Percentiles rank a stretch among this genome's conserved stretches.
phyloP scores from a whole-genome alignment of 1,140 invertebrate species.

The Bacillus rossius region DNA sequence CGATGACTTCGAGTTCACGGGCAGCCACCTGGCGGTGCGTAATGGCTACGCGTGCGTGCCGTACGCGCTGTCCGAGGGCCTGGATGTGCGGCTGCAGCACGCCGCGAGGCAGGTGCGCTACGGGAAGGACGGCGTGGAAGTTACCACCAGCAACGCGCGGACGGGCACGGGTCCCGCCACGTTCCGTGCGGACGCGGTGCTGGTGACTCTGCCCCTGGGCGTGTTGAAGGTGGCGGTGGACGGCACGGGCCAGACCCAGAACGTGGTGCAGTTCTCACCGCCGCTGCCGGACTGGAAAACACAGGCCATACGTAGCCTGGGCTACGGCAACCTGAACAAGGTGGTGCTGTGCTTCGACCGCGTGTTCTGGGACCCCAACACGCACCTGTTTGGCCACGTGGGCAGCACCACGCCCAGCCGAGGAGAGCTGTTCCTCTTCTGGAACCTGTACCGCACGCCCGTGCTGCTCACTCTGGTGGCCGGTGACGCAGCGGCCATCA shows the following conservation, averaged over 20 bases:
- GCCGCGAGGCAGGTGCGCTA: conserved; percentile 84
- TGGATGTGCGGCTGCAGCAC: conserved; percentile 91
- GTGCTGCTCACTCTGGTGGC: conserved; percentile 92
- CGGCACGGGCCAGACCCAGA: conserved; percentile 59
- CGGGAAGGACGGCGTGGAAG: conserved; percentile 68
- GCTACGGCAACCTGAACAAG: conserved; percentile 98
- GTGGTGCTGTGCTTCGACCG: conserved; percentile 95
- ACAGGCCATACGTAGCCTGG: conserved; percentile 86
- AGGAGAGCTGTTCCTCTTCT: conserved; percentile 95
- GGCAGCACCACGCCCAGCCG: conserved; percentile 92
- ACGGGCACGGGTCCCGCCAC: conserved; percentile 58
- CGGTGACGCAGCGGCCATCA: conserved; percentile 92
- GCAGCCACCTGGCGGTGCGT: conserved; percentile 80
- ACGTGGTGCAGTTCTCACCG: conserved; percentile 87
- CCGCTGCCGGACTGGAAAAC: conserved; percentile 95
- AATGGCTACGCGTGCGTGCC: conserved; percentile 97
- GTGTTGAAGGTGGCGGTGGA: conserved; percentile 81
- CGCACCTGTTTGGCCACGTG: conserved; percentile 95
- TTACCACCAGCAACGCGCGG: conserved; percentile 65
- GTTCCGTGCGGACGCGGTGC: conserved; percentile 85
- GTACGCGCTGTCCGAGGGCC: conserved; percentile 84
- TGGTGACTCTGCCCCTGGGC: conserved; percentile 94
- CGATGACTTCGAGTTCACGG: conserved; percentile 98
- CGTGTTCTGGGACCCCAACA: conserved; percentile 95
- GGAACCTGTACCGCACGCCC: conserved; percentile 96